phyloP scores from a whole-genome alignment of 2,888 invertebrate species.

The Metopia argyrocephala region DNA sequence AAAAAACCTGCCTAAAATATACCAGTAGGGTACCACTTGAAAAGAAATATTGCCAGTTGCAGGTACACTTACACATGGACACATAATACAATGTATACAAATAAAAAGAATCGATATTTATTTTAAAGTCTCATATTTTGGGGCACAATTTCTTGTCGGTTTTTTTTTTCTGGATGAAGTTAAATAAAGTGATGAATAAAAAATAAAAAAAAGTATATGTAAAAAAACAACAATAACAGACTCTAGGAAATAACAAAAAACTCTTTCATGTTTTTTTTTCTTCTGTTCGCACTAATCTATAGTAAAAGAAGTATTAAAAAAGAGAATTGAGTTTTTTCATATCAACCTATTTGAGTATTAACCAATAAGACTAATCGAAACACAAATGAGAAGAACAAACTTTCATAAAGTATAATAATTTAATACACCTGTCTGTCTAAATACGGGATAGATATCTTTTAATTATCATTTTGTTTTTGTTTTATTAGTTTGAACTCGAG shows the following conservation, averaged over 20 bases:
- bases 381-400: slow-evolving; percentile 3
- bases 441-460: too few species aligned
- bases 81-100: slow-evolving; percentile 30
- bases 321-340: slow-evolving; percentile 38
- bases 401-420: slow-evolving; percentile 1
- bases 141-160: slow-evolving; percentile 36
- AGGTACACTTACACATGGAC: not conserved
- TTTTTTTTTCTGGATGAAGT: slow-evolving; percentile 47
- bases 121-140: slow-evolving; percentile 22
- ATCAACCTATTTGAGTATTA: slow-evolving; percentile 59
- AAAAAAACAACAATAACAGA: slow-evolving; percentile 1
- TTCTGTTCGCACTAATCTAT: slow-evolving; percentile 10
- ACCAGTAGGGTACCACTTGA: slow-evolving; percentile 23
- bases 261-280: slow-evolving; percentile 27
- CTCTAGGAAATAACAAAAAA: slow-evolving; percentile 60
- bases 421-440: not conserved
- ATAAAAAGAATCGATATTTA: slow-evolving; percentile 37
- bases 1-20: not conserved
- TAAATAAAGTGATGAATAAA: slow-evolving; percentile 48
- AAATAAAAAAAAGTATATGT: slow-evolving; percentile 29
- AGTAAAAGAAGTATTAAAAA: slow-evolving; percentile 25
- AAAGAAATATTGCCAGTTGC: not conserved
- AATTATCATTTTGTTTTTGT: too few species aligned
- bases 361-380: slow-evolving; percentile 41
- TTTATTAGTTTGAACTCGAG: too few species aligned